These are phyloP conservation scores for Eulimnadia texana DNA, from an alignment of 1,140 invertebrate genomes.

Conservation along the genomic window DNA sequence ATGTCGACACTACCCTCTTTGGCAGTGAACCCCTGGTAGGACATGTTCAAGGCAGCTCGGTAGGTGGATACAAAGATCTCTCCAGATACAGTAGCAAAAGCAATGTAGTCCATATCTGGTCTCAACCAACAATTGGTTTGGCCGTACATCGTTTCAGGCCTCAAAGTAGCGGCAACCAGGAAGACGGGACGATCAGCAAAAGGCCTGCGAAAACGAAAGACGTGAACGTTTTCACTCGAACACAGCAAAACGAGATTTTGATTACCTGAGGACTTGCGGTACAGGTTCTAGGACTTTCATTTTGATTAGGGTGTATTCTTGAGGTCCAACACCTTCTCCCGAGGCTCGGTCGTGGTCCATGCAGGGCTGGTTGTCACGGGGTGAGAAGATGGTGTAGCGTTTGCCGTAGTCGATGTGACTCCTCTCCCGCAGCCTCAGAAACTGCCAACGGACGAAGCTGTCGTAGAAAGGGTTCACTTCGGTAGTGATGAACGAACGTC, in stretches of 20 bases:
- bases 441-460: constrained; percentile 97
- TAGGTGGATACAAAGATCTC: constrained; percentile 74
- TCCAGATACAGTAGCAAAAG: constrained; percentile 43
- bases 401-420: constrained; percentile 95
- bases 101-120: constrained; percentile 88
- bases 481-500: constrained; percentile 93
- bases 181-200: constrained; percentile 47
- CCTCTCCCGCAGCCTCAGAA: constrained; percentile 65
- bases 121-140: constrained; percentile 98
- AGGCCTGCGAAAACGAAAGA: constrained; percentile 31
- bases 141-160: constrained; percentile 99
- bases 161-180: constrained; percentile 89
- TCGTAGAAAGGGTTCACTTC: constrained; percentile 96
- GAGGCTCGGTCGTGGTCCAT: constrained; percentile 97
- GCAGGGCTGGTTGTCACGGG: constrained; percentile 92
- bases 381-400: constrained; percentile 92
- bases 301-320: constrained; percentile 96
- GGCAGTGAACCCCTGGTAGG: constrained; percentile 80
- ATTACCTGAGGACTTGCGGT: constrained; percentile 55
- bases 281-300: constrained; percentile 65
- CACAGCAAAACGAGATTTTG: not conserved
- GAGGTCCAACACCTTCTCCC: constrained; percentile 94
- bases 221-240: not conserved
- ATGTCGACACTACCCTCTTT: constrained; percentile 63
- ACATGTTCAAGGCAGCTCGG: constrained; percentile 85